Percentiles rank a stretch among this genome's conserved stretches.
These are phyloP conservation scores for Oryzias celebensis DNA, from an alignment of 2,113 vertebrate genomes.

Conservation along the genomic window DNA sequence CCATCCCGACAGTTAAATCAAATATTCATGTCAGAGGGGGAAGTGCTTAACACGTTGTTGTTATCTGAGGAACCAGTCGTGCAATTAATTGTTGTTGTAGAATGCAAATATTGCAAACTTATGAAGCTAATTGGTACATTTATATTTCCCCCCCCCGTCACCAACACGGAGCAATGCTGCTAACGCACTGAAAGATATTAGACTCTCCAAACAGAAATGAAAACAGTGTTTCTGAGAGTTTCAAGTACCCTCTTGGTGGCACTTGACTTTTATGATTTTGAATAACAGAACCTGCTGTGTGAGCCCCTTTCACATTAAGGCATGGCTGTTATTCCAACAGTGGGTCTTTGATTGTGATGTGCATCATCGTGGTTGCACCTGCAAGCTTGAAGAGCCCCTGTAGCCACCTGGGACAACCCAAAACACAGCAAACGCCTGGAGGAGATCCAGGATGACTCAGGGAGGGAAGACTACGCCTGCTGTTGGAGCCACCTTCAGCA, in stretches of 20 bases:
- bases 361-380: constrained; percentile 58
- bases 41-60: constrained; percentile 42
- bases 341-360: constrained; percentile 29
- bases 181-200: constrained; percentile 30
- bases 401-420: constrained; percentile 44
- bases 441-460: constrained; percentile 65
- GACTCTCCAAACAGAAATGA: constrained; percentile 27
- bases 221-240: constrained; percentile 21
- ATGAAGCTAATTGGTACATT: constrained; percentile 42
- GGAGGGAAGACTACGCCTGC: constrained; percentile 46
- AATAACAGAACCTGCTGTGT: constrained; percentile 33
- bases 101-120: constrained; percentile 42
- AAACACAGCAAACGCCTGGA: constrained; percentile 60
- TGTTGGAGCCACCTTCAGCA: constrained; percentile 23
- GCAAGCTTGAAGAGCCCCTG: constrained; percentile 38
- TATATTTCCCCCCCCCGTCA: constrained; percentile 15
- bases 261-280: constrained; percentile 53
- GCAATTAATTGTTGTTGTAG: constrained; percentile 59
- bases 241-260: constrained; percentile 46
- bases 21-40: constrained; percentile 51
- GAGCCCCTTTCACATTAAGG: constrained; percentile 43
- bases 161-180: constrained; percentile 15
- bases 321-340: constrained; percentile 18
- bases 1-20: constrained; percentile 38
- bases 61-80: constrained; percentile 54